These are phyloP conservation scores for Sciurus vulgaris DNA, from an alignment of 2,797 vertebrate genomes.

Conservation along the genomic window DNA sequence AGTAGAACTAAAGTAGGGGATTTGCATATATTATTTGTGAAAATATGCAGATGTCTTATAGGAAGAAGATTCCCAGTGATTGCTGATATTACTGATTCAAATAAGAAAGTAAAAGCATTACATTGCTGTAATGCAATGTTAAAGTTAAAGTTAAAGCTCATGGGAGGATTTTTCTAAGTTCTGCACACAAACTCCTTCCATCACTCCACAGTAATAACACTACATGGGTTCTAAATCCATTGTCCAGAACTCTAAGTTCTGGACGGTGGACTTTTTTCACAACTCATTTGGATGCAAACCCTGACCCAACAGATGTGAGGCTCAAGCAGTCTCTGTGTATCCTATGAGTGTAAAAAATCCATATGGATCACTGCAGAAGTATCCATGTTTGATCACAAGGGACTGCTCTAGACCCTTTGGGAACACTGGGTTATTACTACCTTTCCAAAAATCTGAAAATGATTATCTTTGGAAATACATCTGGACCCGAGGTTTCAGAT, in stretches of 20 bases:
- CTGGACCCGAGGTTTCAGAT: background rate
- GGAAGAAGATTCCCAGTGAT: background rate
- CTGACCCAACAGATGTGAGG: background rate
- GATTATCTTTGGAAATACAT: background rate
- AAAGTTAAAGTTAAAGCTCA: background rate
- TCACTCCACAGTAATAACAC: background rate
- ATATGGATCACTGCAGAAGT: background rate
- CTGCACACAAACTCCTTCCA: background rate
- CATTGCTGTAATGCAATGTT: background rate
- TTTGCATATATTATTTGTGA: background rate
- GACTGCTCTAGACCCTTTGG: background rate
- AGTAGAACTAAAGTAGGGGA: background rate
- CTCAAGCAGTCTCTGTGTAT: background rate
- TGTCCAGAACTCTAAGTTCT: background rate
- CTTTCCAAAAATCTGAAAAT: background rate
- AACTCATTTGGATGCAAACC: background rate
- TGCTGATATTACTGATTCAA: background rate
- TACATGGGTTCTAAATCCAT: background rate
- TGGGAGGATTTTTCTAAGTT: background rate
- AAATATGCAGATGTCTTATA: background rate
- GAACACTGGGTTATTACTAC: background rate
- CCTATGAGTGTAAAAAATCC: background rate
- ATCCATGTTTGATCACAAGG: background rate
- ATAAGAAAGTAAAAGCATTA: background rate
- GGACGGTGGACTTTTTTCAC: background rate